Base-by-base conservation (phyloP, 2,797 vertebrate species). In the Cynodonichthys magdalenae region DNA sequence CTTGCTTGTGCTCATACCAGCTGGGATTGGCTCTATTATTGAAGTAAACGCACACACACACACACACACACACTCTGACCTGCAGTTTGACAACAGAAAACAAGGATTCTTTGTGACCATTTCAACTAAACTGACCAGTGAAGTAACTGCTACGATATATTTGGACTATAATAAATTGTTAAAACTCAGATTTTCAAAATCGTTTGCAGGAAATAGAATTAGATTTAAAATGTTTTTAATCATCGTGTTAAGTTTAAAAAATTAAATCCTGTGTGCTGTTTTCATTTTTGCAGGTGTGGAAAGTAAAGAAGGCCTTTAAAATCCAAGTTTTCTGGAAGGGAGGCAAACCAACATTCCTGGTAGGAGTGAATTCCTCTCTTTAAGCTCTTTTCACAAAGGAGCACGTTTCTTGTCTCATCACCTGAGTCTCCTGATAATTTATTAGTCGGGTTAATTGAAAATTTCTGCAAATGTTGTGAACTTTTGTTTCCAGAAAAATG, bases 261-360 rank as follows among this genome's bases (percentile, higher is more conserved):
- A 2, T 12, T 39, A 39, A 39, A 14, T 39, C 3, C 3, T 11
- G 12, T 14, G 11, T 39, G 27, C 12, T 45, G 4, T 17, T 48
- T 27, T 34, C 0, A 28, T 28, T 51, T 24, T 69, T 73, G 15
- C 74, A 99, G 97, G 94, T 99, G 15, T 99, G 98, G 98, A 99
- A 99, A 83, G 97, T 99, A 64, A 99, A 99, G 86, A 99, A 99
- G 79, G 97, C 97, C 8, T 91, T 99, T 69, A 99, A 99, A 88
- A 96, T 99, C 84, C 95, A 94, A 18, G 56, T 99, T 57, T 76
- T 81, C 7, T 99, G 96, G 95, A 95, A 93, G 75, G 93, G 95
- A 74, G 78, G 95, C 49, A 93, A 82, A 68, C 97, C 97, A 20
- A 76, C 70, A 60, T 88, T 94, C 73, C 69, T 89, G 88, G 94